Base-by-base conservation (phyloP, 1,140 invertebrate genomes). In the Apis florea region DNA sequence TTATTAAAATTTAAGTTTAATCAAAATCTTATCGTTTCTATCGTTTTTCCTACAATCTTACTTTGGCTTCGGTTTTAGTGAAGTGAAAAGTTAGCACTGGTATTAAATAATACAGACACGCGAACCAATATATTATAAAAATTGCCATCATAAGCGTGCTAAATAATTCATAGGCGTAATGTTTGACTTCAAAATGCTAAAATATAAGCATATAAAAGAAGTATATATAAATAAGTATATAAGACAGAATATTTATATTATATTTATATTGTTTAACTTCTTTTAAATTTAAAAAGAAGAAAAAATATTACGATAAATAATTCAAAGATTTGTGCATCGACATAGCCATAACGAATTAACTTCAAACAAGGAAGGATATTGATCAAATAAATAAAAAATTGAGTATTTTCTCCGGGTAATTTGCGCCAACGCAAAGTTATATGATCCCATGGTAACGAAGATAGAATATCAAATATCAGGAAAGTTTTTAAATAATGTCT, bases 341-440 rank as follows among this genome's bases (percentile, higher is more conserved):
- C 85, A 15, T 90, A 92, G 19, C 75, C 66, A 68, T 92, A 93
- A 40, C 92, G 89, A 1, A 49, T 51, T 9, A 93, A 51, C 68
- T 93, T 93, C 13, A 93, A 66, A 11, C 92, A n/a, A 24, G 92
- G 92, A 19, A 92, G 70, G 9, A 93, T n/a, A 90, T 93, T 93
- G 13, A 93, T 68, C 11, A 91, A 0, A 21, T 74, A 76, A 17
- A 92, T 61, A 0, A 88, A 5, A 17, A 89, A 26, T 47, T 77
- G 79, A 0, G 89, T 74, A 26, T 86, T 19, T 17, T 88, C 66
- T 49, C 90, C 91, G 2, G 92, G 91, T 15, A 86, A 26, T 66
- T 76, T 80, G 76, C 92, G 90, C 92, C 90, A 93, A 3, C 80
- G 49, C n/a, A 85, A 51, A 13, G 92, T 93, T 12, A 93, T 82